Percentiles rank a stretch among this genome's conserved stretches.
Conservation (phyloP, 1,140 invertebrate genomes). For the Drosophila kanapiae region DNA sequence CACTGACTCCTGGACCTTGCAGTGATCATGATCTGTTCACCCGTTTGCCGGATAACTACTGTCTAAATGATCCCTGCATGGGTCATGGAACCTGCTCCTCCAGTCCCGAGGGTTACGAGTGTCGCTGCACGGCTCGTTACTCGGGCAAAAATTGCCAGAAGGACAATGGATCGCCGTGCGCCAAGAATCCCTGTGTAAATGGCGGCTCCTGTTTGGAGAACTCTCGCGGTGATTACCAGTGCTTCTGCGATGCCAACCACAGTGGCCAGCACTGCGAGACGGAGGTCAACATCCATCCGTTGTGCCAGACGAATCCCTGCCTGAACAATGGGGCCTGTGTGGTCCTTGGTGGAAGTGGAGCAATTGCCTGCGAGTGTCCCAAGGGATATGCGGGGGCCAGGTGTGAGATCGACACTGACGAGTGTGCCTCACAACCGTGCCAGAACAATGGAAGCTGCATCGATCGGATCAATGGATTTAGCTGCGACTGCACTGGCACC, state of each 20-base stretch:
- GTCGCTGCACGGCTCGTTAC: slow-evolving; percentile 92
- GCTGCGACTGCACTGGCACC: slow-evolving; percentile 90
- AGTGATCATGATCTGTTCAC: slow-evolving; percentile 86
- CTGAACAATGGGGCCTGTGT: slow-evolving; percentile 90
- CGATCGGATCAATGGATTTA: slow-evolving; percentile 92
- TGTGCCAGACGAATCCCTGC: slow-evolving; percentile 91
- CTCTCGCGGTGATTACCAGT: slow-evolving; percentile 90
- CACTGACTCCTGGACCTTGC: slow-evolving; percentile 90
- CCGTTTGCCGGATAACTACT: slow-evolving; percentile 88
- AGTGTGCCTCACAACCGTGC: slow-evolving; percentile 91
- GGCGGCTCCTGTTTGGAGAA: slow-evolving; percentile 91
- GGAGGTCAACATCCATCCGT: slow-evolving; percentile 88
- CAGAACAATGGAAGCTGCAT: slow-evolving; percentile 93
- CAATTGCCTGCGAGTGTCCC: slow-evolving; percentile 88
- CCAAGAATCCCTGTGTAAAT: slow-evolving; percentile 90
- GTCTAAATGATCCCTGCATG: slow-evolving; percentile 92
- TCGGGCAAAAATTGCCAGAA: slow-evolving; percentile 94
- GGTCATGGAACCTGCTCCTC: slow-evolving; percentile 92
- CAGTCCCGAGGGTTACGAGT: slow-evolving; percentile 90
- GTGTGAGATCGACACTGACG: slow-evolving; percentile 90
- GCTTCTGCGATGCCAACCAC: slow-evolving; percentile 91
- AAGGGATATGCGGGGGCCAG: slow-evolving; percentile 88
- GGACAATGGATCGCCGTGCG: slow-evolving; percentile 91
- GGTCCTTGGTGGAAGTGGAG: slow-evolving; percentile 86
- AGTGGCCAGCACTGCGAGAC: slow-evolving; percentile 92